Conservation (phyloP, 2,888 invertebrate genomes). For the Hedychridium roseum region DNA sequence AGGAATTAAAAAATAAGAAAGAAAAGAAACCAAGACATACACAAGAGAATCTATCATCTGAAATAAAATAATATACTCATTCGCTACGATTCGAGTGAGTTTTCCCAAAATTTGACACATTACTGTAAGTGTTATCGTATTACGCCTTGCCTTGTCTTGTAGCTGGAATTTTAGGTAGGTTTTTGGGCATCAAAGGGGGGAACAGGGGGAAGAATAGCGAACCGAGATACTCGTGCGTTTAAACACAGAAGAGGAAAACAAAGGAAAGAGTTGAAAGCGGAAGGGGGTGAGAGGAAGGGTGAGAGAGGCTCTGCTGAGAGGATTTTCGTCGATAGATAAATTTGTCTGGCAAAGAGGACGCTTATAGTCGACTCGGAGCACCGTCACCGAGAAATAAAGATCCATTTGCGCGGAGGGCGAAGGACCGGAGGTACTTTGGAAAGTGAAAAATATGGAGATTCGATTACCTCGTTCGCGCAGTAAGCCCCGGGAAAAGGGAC, state of each 20-base stretch:
- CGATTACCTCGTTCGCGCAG: slow-evolving; percentile 20
- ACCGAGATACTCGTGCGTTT: too few relatives aligned
- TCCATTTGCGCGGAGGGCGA: slow-evolving; percentile 18
- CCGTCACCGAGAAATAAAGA: slow-evolving; percentile 21
- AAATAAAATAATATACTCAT: too few relatives aligned
- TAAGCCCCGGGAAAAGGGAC: slow-evolving; percentile 9
- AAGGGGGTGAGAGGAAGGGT: background rate
- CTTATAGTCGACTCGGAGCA: slow-evolving; percentile 23
- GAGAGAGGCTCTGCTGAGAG: background rate
- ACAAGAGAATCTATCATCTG: too few relatives aligned
- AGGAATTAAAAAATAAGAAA: too few relatives aligned
- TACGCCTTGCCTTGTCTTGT: too few relatives aligned
- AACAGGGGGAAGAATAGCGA: too few relatives aligned
- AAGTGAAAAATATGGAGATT: slow-evolving; percentile 21
- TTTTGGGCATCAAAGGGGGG: too few relatives aligned
- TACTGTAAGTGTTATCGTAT: too few relatives aligned
- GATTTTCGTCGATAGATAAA: slow-evolving; percentile 31
- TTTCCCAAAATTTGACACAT: too few relatives aligned
- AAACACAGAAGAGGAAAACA: slow-evolving; percentile 13
- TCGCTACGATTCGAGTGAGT: too few relatives aligned
- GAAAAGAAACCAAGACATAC: too few relatives aligned
- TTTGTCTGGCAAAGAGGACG: slow-evolving; percentile 36
- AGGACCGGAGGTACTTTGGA: slow-evolving; percentile 12
- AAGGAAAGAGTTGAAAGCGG: background rate
- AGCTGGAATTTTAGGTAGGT: too few relatives aligned